Conservation (phyloP, 2,113 vertebrate genomes). For the Sorex araneus region DNA sequence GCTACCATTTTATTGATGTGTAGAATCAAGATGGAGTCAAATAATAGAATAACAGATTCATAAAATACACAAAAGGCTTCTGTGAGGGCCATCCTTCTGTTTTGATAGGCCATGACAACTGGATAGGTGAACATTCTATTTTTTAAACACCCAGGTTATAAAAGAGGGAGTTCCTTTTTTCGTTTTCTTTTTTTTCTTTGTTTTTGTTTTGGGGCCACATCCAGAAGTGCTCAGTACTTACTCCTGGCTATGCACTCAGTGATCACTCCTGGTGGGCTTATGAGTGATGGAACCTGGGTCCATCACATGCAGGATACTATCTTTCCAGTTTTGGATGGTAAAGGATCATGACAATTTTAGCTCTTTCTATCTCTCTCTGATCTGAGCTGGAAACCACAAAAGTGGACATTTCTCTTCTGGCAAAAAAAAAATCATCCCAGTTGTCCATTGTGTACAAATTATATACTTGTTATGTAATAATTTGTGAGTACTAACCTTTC, state of each 20-base stretch:
- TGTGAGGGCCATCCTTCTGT: not conserved
- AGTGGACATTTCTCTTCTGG: not conserved
- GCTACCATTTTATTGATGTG: not conserved
- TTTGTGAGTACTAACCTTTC: not conserved
- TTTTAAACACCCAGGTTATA: not conserved
- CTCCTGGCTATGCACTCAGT: no score
- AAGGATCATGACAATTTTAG: conserved; percentile 7
- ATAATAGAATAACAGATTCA: not conserved
- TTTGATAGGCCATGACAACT: not conserved
- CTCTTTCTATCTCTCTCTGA: conserved; percentile 8
- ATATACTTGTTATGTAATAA: not conserved
- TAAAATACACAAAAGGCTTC: not conserved
- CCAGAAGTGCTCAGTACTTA: no score
- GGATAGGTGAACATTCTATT: not conserved
- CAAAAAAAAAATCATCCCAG: not conserved
- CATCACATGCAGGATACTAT: no score
- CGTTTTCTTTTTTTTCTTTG: no score
- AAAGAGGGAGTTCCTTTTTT: not conserved
- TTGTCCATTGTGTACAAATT: no score
- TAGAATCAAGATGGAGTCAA: not conserved
- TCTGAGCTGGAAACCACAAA: not conserved
- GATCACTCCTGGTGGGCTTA: no score
- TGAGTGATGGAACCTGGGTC: no score
- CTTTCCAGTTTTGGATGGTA: not conserved
- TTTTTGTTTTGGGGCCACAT: no score